A percentile compares a stretch with the other conserved stretches of the same genome.
phyloP scores from a whole-genome alignment of 2,797 vertebrate genomes.

The Crypturellus tataupa region DNA sequence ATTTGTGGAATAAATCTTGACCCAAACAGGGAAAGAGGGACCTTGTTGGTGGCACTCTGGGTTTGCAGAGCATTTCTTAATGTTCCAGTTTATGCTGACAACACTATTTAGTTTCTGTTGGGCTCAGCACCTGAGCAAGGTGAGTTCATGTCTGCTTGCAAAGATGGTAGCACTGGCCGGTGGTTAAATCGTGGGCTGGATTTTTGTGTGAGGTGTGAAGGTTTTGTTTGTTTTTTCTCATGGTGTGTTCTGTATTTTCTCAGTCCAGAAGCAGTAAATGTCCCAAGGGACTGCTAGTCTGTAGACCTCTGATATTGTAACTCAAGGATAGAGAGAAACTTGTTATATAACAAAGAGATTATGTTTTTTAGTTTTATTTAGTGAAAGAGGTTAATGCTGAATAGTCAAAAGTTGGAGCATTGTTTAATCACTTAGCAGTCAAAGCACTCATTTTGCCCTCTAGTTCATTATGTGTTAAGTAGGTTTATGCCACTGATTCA shows the following conservation, averaged over 20 bases:
- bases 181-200: neutral
- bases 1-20: neutral
- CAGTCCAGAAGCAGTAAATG: neutral
- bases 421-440: constrained; percentile 25
- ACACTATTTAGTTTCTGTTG: neutral
- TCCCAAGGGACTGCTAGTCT: neutral
- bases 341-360: neutral
- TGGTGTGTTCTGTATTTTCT: constrained; percentile 3
- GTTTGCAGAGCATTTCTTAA: neutral
- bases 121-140: neutral
- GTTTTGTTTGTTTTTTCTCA: constrained; percentile 2
- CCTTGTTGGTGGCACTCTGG: accelerated
- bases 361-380: neutral
- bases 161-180: neutral
- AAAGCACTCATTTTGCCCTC: neutral
- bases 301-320: neutral
- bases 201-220: neutral
- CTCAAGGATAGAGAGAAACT: neutral
- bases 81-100: neutral
- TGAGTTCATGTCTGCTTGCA: neutral
- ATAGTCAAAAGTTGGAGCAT: neutral
- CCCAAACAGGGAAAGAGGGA: neutral
- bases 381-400: neutral
- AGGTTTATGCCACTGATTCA: constrained; percentile 20
- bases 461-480: neutral